Evolutionary conservation across 2,113 vertebrate species (phyloP).

Genomic region (Poecilia latipinna): DNA sequence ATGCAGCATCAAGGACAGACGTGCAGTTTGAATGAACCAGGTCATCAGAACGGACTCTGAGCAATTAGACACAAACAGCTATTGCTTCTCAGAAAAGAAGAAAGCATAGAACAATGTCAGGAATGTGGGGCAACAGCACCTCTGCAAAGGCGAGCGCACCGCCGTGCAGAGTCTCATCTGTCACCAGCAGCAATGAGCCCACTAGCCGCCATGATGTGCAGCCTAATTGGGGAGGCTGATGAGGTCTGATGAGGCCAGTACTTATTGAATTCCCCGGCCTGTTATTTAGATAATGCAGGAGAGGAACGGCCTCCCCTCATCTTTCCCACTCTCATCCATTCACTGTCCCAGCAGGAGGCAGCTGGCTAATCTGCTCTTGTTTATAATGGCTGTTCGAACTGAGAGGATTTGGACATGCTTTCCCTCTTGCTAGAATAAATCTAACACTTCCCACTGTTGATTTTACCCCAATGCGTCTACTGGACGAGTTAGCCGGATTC

Average conservation of each 20-base stretch:
- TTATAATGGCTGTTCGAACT: constrained; percentile 59
- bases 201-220: constrained; percentile 60
- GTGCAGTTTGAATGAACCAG: background rate
- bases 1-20: constrained; percentile 41
- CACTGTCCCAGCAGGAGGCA: constrained; percentile 58
- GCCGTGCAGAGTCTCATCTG: constrained; percentile 50
- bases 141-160: constrained; percentile 22
- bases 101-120: constrained; percentile 12
- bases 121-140: constrained; percentile 22
- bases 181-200: constrained; percentile 69
- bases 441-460: constrained; percentile 54
- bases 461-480: constrained; percentile 62
- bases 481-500: constrained; percentile 57
- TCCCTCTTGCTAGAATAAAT: constrained; percentile 31
- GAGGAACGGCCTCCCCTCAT: constrained; percentile 60
- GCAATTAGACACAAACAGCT: background rate
- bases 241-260: constrained; percentile 75
- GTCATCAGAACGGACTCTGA: background rate
- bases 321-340: constrained; percentile 63
- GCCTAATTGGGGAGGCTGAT: constrained; percentile 74
- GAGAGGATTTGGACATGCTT: constrained; percentile 57
- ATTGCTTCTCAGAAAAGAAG: background rate
- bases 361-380: constrained; percentile 64
- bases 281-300: constrained; percentile 72
- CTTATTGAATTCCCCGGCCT: constrained; percentile 76